These are phyloP conservation scores for Clamator glandarius DNA, from an alignment of 2,797 vertebrate species.

Conservation along the genomic window DNA sequence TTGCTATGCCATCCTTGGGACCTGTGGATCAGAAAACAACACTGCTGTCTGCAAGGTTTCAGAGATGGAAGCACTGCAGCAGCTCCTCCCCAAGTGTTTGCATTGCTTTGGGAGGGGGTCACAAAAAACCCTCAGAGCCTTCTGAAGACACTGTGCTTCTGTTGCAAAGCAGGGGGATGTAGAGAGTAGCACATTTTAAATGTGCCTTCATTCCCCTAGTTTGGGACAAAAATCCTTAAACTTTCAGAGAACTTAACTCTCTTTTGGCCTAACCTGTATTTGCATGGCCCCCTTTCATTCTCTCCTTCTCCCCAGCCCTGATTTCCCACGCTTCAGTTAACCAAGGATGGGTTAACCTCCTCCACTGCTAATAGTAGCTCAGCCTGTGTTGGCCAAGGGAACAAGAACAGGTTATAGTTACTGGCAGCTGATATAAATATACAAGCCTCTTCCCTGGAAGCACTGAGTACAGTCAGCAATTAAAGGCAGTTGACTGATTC, in stretches of 20 bases:
- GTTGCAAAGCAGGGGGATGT: not conserved
- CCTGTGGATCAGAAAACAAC: conserved; percentile 76
- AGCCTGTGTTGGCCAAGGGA: not conserved
- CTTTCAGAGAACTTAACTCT: not conserved
- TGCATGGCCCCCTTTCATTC: not conserved
- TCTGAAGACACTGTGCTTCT: not conserved
- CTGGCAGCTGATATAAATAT: not conserved
- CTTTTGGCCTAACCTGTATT: not conserved
- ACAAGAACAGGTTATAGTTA: not conserved
- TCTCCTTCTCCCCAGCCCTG: accelerated
- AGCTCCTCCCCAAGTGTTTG: not conserved
- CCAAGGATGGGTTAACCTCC: not conserved
- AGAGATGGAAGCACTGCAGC: conserved; percentile 15
- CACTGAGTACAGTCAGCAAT: conserved; percentile 5
- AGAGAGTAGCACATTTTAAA: not conserved
- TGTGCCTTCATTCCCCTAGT: not conserved
- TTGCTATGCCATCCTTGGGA: conserved; percentile 80
- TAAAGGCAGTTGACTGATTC: conserved; percentile 36
- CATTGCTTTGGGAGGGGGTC: not conserved
- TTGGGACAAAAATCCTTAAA: not conserved
- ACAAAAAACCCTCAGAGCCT: not conserved
- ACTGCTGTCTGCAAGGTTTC: conserved; percentile 51
- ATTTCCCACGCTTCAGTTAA: not conserved
- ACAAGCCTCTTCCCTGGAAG: not conserved
- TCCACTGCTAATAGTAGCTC: not conserved